A percentile compares a stretch with the other conserved stretches of the same genome.
Evolutionary conservation across 2,113 vertebrate species (phyloP).

Genomic region (Macaca mulatta): DNA sequence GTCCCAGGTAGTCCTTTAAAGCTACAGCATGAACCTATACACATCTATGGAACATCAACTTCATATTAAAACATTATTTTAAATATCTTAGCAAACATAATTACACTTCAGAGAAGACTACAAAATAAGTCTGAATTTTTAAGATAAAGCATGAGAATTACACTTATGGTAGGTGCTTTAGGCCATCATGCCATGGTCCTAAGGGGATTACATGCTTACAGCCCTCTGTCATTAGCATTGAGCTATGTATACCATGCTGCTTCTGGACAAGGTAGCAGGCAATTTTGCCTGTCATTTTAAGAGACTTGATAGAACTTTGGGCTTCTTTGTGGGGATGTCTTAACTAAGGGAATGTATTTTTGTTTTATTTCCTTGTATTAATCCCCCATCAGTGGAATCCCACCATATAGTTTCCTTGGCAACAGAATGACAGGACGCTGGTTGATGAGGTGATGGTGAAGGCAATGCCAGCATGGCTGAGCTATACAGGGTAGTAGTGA

Average conservation of each 20-base stretch:
- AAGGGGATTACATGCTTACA: neutral
- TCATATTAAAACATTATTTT: constrained; percentile 12
- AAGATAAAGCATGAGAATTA: neutral
- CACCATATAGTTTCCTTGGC: neutral
- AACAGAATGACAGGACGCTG: neutral
- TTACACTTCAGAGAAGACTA: neutral
- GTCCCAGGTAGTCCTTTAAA: neutral
- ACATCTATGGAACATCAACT: neutral
- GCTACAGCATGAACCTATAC: neutral
- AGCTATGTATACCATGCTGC: neutral
- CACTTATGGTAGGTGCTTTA: neutral
- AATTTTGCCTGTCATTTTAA: constrained; percentile 7
- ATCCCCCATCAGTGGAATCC: neutral
- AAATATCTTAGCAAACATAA: constrained; percentile 18
- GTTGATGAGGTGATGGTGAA: neutral
- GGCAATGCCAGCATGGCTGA: neutral
- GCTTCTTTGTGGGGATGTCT: neutral
- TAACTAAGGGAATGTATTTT: neutral
- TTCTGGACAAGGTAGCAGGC: neutral
- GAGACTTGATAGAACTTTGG: neutral
- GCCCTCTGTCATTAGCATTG: neutral
- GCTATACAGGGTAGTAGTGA: neutral
- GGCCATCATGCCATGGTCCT: neutral
- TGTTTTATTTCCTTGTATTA: neutral
- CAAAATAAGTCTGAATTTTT: constrained; percentile 5